Evolutionary conservation across 2,888 invertebrate genomes (phyloP).

Genomic region (Spodoptera exigua): DNA sequence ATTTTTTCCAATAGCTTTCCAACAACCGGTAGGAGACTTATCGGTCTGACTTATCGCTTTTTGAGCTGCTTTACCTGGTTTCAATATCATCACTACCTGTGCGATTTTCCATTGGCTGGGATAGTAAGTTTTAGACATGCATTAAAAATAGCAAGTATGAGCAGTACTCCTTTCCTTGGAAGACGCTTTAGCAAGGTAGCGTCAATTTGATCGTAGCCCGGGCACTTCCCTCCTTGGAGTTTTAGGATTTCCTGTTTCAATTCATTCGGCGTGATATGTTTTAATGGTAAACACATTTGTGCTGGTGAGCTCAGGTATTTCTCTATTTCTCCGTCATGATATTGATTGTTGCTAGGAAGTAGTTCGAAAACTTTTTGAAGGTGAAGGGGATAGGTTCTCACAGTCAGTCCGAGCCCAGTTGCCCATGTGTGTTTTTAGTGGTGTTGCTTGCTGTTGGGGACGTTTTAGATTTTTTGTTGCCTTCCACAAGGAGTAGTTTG

Average conservation of each 20-base stretch:
- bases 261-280: too few species aligned
- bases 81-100: conserved; percentile 1
- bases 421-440: background rate
- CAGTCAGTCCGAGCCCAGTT: conserved; percentile 6
- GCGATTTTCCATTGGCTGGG: background rate
- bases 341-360: background rate
- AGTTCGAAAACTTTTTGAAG: conserved; percentile 4
- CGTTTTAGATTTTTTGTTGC: background rate
- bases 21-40: conserved; percentile 17
- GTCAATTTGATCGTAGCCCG: too few species aligned
- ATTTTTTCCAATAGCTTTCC: conserved; percentile 11
- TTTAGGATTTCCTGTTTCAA: too few species aligned
- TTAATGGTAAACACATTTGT: too few species aligned
- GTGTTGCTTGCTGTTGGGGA: background rate
- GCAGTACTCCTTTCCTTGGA: too few species aligned
- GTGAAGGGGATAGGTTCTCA: conserved; percentile 1
- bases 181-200: too few species aligned
- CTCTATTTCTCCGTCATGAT: background rate
- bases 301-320: background rate
- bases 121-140: too few species aligned
- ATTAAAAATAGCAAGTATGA: too few species aligned
- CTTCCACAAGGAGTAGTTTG: background rate
- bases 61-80: conserved; percentile 9
- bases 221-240: too few species aligned
- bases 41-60: conserved; percentile 14